Evolutionary conservation across 2,888 invertebrate species (phyloP).

Genomic region (Eustalomyia histrio): DNA sequence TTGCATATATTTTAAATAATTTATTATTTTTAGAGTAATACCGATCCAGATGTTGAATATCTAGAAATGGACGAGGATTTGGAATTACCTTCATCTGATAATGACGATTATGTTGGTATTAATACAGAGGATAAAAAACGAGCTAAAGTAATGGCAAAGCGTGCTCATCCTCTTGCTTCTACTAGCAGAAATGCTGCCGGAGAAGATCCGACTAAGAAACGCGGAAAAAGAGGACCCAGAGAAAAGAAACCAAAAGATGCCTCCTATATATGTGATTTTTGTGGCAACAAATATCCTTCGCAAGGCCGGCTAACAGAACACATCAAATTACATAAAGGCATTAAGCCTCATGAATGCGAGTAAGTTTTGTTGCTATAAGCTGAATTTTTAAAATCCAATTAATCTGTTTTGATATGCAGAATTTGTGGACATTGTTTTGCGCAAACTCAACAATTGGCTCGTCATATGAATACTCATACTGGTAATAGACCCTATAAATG

Average conservation of each 20-base stretch:
- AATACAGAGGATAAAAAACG: slow-evolving; percentile 39
- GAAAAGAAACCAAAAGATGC: slow-evolving; percentile 70
- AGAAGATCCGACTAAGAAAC: slow-evolving; percentile 64
- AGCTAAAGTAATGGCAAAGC: slow-evolving; percentile 50
- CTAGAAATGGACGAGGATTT: slow-evolving; percentile 71
- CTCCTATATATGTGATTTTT: slow-evolving; percentile 77
- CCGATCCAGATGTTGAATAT: slow-evolving; percentile 70
- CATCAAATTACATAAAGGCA: slow-evolving; percentile 77
- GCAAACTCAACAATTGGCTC: slow-evolving; percentile 77
- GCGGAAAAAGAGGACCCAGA: slow-evolving; percentile 62
- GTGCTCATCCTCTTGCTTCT: slow-evolving; percentile 58
- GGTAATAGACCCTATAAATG: slow-evolving; percentile 79
- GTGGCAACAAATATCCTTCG: slow-evolving; percentile 78
- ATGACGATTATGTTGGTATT: slow-evolving; percentile 72
- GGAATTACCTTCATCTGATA: slow-evolving; percentile 67
- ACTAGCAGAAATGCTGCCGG: slow-evolving; percentile 66
- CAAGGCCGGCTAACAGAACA: slow-evolving; percentile 78
- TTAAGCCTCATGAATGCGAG: slow-evolving; percentile 79
- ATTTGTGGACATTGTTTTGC: slow-evolving; percentile 78
- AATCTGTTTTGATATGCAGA: slow-evolving; percentile 64
- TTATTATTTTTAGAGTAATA: slow-evolving; percentile 33
- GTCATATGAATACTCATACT: slow-evolving; percentile 79
- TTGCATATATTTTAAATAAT: too few species aligned
- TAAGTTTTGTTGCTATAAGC: slow-evolving; percentile 65
- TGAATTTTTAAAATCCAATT: too few species aligned